Evolutionary conservation across 2,113 vertebrate species (phyloP).

Genomic region (Passer montanus): DNA sequence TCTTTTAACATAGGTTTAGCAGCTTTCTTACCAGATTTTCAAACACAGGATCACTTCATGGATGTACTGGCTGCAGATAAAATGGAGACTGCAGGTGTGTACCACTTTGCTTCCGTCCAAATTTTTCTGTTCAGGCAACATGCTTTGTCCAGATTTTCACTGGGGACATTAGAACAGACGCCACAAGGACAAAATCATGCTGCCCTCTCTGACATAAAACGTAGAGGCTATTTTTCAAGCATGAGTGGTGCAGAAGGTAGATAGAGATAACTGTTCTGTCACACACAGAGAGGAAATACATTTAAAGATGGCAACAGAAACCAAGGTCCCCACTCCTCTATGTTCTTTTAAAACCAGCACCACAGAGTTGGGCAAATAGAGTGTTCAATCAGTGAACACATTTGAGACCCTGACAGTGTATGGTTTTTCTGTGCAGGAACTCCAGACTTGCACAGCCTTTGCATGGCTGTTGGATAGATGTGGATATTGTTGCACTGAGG

Average conservation of each 20-base stretch:
- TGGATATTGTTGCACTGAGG: not conserved
- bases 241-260: not conserved
- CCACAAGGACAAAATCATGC: not conserved
- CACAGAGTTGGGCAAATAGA: not conserved
- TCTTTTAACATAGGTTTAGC: not conserved
- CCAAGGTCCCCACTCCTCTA: not conserved
- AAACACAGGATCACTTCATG: not conserved
- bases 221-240: not conserved
- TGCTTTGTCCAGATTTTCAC: not conserved
- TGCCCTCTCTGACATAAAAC: not conserved
- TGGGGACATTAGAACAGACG: not conserved
- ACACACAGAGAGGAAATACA: not conserved
- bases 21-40: not conserved
- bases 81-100: not conserved
- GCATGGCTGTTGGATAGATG: no score
- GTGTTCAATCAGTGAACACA: not conserved
- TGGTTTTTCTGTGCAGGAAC: not conserved
- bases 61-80: not conserved
- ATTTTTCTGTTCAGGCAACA: not conserved
- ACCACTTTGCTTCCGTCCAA: not conserved
- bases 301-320: not conserved
- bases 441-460: not conserved
- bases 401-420: not conserved
- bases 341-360: not conserved
- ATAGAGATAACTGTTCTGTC: not conserved